Conservation (phyloP, 2,888 invertebrate species). For the Agriopis leucophaearia region DNA sequence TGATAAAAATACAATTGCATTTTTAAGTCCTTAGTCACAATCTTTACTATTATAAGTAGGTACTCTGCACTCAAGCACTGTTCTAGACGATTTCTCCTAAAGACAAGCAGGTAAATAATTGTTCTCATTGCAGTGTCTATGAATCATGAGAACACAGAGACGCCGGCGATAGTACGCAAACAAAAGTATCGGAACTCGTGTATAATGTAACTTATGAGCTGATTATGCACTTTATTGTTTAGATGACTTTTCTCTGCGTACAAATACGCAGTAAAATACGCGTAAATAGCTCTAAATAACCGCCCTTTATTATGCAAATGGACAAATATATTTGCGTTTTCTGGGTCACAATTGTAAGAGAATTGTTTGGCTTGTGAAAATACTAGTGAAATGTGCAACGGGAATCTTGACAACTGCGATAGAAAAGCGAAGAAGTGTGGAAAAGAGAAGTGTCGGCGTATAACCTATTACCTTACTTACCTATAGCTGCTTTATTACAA, state of each 20-base stretch:
- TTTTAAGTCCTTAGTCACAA: no score
- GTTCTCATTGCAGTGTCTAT: conserved; percentile 24
- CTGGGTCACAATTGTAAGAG: conserved; percentile 50
- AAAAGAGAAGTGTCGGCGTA: neutral
- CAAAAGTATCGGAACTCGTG: conserved; percentile 44
- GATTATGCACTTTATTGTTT: conserved; percentile 74
- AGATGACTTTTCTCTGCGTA: conserved; percentile 67
- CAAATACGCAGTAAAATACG: no score
- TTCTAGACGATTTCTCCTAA: conserved; percentile 1
- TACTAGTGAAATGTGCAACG: conserved; percentile 30
- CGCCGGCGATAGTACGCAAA: conserved; percentile 55
- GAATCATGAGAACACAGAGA: conserved; percentile 36
- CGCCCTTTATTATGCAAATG: conserved; percentile 70
- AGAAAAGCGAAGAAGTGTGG: no score
- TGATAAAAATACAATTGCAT: no score
- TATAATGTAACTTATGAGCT: conserved; percentile 64
- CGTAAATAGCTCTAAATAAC: conserved; percentile 69
- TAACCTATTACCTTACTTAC: no score
- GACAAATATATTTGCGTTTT: conserved; percentile 60
- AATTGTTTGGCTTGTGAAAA: conserved; percentile 36
- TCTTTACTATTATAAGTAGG: neutral
- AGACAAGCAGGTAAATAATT: conserved; percentile 20
- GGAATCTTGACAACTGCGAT: neutral
- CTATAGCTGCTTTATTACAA: no score
- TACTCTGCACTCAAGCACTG: neutral